phyloP scores from a whole-genome alignment of 2,797 vertebrate species.

The Crax fasciolata region DNA sequence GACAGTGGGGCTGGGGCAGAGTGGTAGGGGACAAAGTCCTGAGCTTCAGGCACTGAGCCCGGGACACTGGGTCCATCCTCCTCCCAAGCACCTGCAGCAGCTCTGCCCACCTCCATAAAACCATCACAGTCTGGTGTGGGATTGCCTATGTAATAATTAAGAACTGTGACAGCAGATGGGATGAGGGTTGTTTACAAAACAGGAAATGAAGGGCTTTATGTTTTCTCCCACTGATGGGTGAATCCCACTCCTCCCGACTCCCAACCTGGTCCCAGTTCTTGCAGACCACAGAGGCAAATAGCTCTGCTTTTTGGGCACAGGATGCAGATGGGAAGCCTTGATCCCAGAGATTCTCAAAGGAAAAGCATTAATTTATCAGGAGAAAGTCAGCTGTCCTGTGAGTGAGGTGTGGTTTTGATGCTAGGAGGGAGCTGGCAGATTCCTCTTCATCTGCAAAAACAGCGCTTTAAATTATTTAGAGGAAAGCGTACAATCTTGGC shows the following conservation, averaged over 20 bases:
- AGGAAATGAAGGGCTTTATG: conserved; percentile 3
- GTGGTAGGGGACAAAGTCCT: not conserved
- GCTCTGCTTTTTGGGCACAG: accelerated
- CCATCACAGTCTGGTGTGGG: not conserved
- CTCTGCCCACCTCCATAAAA: not conserved
- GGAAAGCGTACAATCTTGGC: not conserved
- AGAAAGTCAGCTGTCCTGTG: not conserved
- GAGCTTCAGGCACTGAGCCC: not conserved
- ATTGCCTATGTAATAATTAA: not conserved
- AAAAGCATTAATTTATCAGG: not conserved
- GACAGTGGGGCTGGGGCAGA: not conserved
- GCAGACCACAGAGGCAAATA: not conserved
- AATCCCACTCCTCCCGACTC: not conserved
- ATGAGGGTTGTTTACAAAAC: not conserved
- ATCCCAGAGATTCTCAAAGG: not conserved
- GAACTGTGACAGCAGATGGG: not conserved
- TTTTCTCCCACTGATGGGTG: not conserved
- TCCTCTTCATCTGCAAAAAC: not conserved
- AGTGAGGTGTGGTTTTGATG: not conserved
- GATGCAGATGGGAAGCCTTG: not conserved
- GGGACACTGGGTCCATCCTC: not conserved
- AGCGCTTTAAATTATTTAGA: not conserved
- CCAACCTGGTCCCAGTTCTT: not conserved
- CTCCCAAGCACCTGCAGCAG: not conserved
- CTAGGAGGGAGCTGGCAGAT: not conserved